These are phyloP conservation scores for Zapus hudsonius DNA, from an alignment of 2,113 vertebrate genomes.

Conservation along the genomic window DNA sequence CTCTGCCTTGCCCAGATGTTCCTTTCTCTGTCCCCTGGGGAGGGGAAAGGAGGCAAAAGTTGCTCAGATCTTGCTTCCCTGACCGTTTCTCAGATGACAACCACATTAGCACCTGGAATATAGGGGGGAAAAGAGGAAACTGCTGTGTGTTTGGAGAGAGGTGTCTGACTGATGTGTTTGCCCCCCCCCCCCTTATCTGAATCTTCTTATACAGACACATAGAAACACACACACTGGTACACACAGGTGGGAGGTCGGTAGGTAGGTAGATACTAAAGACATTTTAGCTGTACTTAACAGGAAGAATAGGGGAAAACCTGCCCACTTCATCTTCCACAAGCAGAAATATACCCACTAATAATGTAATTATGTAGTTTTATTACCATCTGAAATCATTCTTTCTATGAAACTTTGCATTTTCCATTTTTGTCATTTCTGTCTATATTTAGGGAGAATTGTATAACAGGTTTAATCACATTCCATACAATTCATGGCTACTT, in stretches of 20 bases:
- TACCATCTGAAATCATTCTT: not conserved
- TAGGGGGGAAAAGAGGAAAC: too few relatives aligned
- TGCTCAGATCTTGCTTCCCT: too few relatives aligned
- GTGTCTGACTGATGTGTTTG: too few relatives aligned
- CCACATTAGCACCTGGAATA: too few relatives aligned
- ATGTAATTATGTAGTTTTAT: not conserved
- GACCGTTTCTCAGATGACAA: not conserved
- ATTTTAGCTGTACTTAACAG: not conserved
- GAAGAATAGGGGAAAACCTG: not conserved
- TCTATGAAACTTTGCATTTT: not conserved
- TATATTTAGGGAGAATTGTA: not conserved
- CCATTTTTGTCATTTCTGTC: not conserved
- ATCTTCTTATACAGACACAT: too few relatives aligned
- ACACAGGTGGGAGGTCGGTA: too few relatives aligned
- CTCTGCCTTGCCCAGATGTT: not conserved
- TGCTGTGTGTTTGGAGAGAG: too few relatives aligned
- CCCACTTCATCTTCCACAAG: not conserved
- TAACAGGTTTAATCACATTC: not conserved
- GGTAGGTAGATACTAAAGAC: too few relatives aligned
- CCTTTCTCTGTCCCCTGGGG: not conserved
- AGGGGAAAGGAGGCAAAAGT: too few relatives aligned
- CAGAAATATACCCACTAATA: not conserved
- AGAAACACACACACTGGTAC: too few relatives aligned
- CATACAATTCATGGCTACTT: not conserved
- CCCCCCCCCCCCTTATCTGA: too few relatives aligned